phyloP scores from a whole-genome alignment of 1,140 invertebrate species.

The Liolophura sinensis region DNA sequence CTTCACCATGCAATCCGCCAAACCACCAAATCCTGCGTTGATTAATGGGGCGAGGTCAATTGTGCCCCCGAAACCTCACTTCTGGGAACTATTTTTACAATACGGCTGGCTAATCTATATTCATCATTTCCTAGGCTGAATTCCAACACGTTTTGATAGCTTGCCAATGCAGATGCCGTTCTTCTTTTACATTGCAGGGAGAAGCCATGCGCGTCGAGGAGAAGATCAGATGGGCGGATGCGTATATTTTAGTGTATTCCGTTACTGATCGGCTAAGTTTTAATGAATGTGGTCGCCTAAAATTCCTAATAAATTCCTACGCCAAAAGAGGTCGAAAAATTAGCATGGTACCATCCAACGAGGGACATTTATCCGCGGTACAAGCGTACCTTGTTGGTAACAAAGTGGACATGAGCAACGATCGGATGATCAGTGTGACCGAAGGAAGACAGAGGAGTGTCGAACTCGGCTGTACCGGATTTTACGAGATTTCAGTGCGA shows the following conservation, averaged over 20 bases:
- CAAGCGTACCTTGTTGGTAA: too few relatives aligned
- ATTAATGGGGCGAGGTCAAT: too few relatives aligned
- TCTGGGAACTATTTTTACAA: too few relatives aligned
- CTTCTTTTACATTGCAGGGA: constrained; percentile 61
- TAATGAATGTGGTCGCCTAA: constrained; percentile 65
- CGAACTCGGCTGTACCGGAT: constrained; percentile 41
- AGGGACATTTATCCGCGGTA: constrained; percentile 64
- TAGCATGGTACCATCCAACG: constrained; percentile 57
- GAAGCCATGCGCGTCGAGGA: constrained; percentile 75
- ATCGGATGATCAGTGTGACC: too few relatives aligned
- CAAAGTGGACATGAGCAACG: too few relatives aligned
- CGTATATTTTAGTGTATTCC: too few relatives aligned
- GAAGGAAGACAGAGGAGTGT: too few relatives aligned
- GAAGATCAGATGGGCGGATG: constrained; percentile 64
- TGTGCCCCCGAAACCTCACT: too few relatives aligned
- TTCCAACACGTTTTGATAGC: not conserved
- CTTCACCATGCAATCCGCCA: too few relatives aligned
- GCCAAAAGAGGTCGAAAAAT: constrained; percentile 45
- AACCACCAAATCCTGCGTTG: too few relatives aligned
- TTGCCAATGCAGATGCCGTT: constrained; percentile 5
- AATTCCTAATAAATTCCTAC: constrained; percentile 52
- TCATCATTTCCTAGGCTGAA: not conserved
- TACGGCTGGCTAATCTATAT: too few relatives aligned
- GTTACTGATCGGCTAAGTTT: too few relatives aligned
- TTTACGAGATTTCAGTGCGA: constrained; percentile 52